Percentiles rank a stretch among this genome's conserved stretches.
Conservation (phyloP, 2,888 invertebrate species). For the Drosophila formosana region DNA sequence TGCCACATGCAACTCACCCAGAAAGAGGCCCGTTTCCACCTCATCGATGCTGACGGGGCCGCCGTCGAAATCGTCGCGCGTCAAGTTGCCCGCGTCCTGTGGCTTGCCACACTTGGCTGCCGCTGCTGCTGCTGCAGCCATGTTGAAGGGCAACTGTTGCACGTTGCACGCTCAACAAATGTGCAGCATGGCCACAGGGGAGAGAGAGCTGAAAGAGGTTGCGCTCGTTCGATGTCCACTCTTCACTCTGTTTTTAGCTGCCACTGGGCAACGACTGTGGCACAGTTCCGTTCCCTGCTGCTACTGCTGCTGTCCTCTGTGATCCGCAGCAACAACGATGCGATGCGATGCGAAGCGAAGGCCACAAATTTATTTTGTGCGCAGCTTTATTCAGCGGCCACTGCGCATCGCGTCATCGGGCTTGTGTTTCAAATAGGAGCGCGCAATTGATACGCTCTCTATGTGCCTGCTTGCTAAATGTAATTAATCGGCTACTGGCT, state of each 20-base stretch:
- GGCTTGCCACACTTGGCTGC: slow-evolving; percentile 39
- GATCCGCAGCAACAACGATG: neutral
- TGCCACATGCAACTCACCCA: slow-evolving; percentile 70
- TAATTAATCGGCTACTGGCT: neutral
- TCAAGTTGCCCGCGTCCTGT: slow-evolving; percentile 63
- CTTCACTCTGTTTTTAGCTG: neutral
- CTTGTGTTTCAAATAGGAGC: neutral
- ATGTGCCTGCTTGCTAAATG: neutral
- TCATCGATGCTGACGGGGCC: slow-evolving; percentile 85
- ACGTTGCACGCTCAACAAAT: slow-evolving; percentile 17
- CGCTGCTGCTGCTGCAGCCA: slow-evolving; percentile 1
- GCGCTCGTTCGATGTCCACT: slow-evolving; percentile 7
- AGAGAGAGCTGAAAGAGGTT: neutral
- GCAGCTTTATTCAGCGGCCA: neutral
- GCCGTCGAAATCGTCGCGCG: slow-evolving; percentile 85
- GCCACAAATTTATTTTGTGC: slow-evolving; percentile 18
- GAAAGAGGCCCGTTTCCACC: slow-evolving; percentile 83
- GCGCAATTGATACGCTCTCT: neutral
- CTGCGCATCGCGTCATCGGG: slow-evolving; percentile 49
- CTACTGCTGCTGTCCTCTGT: neutral
- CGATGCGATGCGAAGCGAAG: neutral
- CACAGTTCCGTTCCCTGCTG: too few species aligned
- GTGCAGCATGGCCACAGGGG: slow-evolving; percentile 10
- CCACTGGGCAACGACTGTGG: too few species aligned
- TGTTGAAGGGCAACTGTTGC: slow-evolving; percentile 45